A percentile compares a stretch with the other conserved stretches of the same genome.
These are phyloP conservation scores for Corbicula japonica DNA, from an alignment of 2,888 invertebrate species.

Conservation along the genomic window DNA sequence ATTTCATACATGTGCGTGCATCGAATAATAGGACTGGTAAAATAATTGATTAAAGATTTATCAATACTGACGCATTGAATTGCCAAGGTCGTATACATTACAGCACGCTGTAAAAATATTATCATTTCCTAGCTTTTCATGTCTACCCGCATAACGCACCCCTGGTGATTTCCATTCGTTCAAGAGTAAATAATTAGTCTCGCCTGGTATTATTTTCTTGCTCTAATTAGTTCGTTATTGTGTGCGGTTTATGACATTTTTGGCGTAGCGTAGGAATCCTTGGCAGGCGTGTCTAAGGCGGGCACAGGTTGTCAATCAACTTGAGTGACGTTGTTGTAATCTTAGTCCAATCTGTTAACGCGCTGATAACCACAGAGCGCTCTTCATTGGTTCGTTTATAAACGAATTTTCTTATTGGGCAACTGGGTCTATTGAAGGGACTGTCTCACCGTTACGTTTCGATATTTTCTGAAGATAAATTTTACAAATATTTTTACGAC, in stretches of 20 bases:
- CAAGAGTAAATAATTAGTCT: conserved; percentile 40
- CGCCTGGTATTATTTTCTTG: conserved; percentile 40
- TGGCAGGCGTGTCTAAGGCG: conserved; percentile 41
- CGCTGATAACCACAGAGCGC: background rate
- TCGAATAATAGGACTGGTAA: too few relatives aligned
- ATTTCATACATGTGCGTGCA: too few relatives aligned
- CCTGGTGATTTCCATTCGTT: conserved; percentile 28
- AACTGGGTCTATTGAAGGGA: conserved; percentile 1
- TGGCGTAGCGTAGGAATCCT: conserved; percentile 58
- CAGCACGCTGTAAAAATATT: too few relatives aligned
- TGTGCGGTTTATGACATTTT: conserved; percentile 40
- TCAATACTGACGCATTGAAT: too few relatives aligned
- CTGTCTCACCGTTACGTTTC: too few relatives aligned
- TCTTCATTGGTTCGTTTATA: conserved; percentile 13
- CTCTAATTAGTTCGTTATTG: conserved; percentile 30
- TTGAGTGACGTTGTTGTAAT: conserved; percentile 25
- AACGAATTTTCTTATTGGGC: conserved; percentile 23
- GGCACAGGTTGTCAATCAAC: conserved; percentile 42
- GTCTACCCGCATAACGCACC: too few relatives aligned
- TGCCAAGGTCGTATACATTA: too few relatives aligned
- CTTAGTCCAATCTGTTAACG: background rate
- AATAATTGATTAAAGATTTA: too few relatives aligned
- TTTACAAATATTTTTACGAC: too few relatives aligned
- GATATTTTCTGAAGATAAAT: too few relatives aligned
- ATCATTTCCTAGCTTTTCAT: too few relatives aligned